Evolutionary conservation across 2,888 invertebrate genomes (phyloP).

Genomic region (Drosophila lacicola): DNA sequence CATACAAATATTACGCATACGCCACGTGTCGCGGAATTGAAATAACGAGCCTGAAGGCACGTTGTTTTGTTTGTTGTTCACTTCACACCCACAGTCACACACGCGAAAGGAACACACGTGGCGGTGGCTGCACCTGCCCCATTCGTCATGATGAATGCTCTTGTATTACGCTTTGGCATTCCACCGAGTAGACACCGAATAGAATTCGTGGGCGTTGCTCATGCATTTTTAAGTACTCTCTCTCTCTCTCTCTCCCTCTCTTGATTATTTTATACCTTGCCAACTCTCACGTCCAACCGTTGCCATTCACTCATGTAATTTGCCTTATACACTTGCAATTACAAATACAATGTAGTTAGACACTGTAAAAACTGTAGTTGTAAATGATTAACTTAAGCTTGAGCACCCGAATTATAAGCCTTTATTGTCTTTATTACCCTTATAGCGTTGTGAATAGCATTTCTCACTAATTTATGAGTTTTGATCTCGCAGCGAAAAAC

Average conservation of each 20-base stretch:
- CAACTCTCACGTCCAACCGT: background rate
- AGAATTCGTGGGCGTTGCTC: conserved; percentile 55
- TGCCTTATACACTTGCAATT: background rate
- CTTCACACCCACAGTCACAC: conserved; percentile 16
- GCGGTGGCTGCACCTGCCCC: conserved; percentile 35
- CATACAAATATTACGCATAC: conserved; percentile 42
- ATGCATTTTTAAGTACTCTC: conserved; percentile 64
- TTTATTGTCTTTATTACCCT: background rate
- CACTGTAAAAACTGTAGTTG: conserved; percentile 1
- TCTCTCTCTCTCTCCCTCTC: background rate
- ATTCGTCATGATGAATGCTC: conserved; percentile 63
- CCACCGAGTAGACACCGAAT: conserved; percentile 2
- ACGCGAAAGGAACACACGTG: background rate
- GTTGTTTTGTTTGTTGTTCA: conserved; percentile 32
- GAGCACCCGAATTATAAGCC: background rate
- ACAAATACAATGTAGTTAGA: background rate
- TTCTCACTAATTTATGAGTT: background rate
- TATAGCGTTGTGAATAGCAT: background rate
- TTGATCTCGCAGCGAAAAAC: background rate
- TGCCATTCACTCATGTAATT: background rate
- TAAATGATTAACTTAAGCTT: background rate
- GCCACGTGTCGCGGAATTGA: conserved; percentile 36
- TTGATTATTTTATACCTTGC: conserved; percentile 9
- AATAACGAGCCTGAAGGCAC: conserved; percentile 27
- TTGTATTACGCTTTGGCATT: conserved; percentile 54